Evolutionary conservation across 2,797 vertebrate genomes (phyloP), one percentile per base, ranked within the genome.

Genomic region (Poecile montanus): DNA sequence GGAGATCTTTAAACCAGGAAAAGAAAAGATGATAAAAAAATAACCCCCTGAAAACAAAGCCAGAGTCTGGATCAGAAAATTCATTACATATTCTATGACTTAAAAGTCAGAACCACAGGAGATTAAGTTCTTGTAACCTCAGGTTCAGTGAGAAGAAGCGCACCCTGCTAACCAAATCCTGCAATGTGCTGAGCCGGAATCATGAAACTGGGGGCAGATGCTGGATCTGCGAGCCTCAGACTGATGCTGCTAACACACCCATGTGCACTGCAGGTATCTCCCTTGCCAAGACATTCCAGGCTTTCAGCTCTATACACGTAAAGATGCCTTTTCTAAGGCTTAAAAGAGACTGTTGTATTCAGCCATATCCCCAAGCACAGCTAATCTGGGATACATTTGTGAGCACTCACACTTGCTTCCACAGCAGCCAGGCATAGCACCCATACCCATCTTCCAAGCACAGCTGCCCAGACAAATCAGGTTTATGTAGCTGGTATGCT

Each of bases 381-480:
- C 66, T 90, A 51, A 82, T 79, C 9, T 13, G 20, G 36, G 62
- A 60, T 3, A 4, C 23, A 51, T 51, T 80, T 83, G 63, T 34
- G 45, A 80, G 70, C 51, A 26, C 16, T 57, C 32, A 79, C 73
- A 57, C 74, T 56, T 36, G 38, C 62, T 93, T 40, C 34, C 56
- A 23, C 32, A 13, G 42, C 56, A 66, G 88, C 66, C n/a, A 70
- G 88, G 79, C 89, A 94, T 51, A 84, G 61, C 27, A 45, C 19
- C 71, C 83, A 83, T 36, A 93, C 38, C 71, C 73, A 62, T 54
- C 56, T 91, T 53, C 85, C 89, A 61, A 51, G 48, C 42, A 81
- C 89, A 73, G 58, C 75, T 83, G 51, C 54, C 56, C 61, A 78
- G 74, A 95, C 88, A 97, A 94, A 83, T 71, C 67, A 72, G 67